Base-by-base conservation (phyloP, 1,140 invertebrate species). In the Monochamus saltuarius region DNA sequence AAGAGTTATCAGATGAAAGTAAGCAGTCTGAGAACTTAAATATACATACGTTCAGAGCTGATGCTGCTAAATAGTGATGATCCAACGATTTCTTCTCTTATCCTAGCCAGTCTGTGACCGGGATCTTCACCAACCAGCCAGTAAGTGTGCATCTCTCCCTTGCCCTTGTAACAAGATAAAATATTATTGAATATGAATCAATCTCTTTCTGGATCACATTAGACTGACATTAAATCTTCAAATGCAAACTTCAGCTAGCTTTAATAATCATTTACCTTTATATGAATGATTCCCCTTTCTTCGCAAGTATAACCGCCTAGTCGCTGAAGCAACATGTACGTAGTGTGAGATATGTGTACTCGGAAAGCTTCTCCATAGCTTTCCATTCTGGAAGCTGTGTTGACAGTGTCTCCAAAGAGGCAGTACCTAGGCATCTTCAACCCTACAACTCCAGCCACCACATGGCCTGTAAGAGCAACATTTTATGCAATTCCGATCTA, bases 381-480 rank as follows among this genome's bases (percentile, higher is more conserved):
- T 71, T 89, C 86, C 87, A 89, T 88, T 35, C 86, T 73, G 0
- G 85, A 86, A 1, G 86, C 86, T 0, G 86, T 88, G 68, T 88
- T 89, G 14, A 95, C 92, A 0, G 92, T 95, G 75, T 95, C 93
- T 0, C 92, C 91, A 73, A 94, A 94, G 2, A 95, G 78, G 75
- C 92, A 94, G 77, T 94, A 94, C 40, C 90, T 82, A 0, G 90
- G 88, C 91, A 94, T 93, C 76, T 94, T 94, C 2, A 91, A 78
- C 1, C 92, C 92, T 1, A 95, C 92, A 0, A 95, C 90, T 3
- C 92, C 92, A 1, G 92, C 92, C 0, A 84, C 83, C 61, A 83
- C 84, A 56, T 81, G 80, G 0, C 84, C 83, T 69, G 76, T 75
- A 71, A 80, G 14, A 53, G 17, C 43, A 47, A 16, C 11, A 16